Percentiles rank a stretch among this genome's conserved stretches.
Conservation (phyloP, 2,113 vertebrate species). For the Xenopus borealis region DNA sequence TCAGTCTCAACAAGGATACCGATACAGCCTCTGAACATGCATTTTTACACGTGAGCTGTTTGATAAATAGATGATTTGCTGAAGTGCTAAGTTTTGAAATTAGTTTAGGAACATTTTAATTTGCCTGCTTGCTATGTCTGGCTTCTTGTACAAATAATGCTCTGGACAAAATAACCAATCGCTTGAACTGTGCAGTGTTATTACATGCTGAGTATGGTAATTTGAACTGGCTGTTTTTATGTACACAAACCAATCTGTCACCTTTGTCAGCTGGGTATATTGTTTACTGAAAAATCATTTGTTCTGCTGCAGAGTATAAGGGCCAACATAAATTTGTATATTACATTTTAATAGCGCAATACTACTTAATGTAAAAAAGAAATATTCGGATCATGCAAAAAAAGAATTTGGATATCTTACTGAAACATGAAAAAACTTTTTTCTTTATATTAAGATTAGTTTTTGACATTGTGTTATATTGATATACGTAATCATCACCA, state of each 20-base stretch:
- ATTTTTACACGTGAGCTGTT: background rate
- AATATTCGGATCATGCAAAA: no score
- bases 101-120: background rate
- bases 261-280: background rate
- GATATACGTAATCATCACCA: no score
- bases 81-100: background rate
- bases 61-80: slow-evolving; percentile 1
- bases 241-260: slow-evolving; percentile 7
- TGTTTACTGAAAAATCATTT: background rate
- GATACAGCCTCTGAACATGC: background rate
- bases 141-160: background rate
- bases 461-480: no score
- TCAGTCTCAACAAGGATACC: background rate
- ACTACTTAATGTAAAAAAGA: no score
- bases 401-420: no score
- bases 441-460: no score
- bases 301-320: background rate
- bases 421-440: no score
- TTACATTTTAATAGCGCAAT: no score
- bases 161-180: no score
- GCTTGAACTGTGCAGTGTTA: background rate
- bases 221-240: background rate
- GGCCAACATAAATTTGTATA: background rate
- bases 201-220: background rate
- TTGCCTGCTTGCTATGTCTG: background rate